Evolutionary conservation across 2,888 invertebrate genomes (phyloP).

Genomic region (Meteorus cinctellus): DNA sequence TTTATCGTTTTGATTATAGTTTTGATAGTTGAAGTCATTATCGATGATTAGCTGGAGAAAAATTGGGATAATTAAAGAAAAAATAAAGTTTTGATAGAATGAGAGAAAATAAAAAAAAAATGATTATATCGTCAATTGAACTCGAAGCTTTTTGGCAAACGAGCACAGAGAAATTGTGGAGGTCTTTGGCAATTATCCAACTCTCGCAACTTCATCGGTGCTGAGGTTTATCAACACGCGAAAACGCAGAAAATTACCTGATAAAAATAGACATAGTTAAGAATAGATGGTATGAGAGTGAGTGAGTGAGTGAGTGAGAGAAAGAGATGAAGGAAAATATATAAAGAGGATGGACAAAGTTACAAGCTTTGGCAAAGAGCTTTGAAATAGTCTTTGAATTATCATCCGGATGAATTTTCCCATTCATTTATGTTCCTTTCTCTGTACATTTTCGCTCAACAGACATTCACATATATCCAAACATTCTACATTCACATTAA

Average conservation of each 20-base stretch:
- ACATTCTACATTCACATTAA: not conserved
- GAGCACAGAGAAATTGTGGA: not conserved
- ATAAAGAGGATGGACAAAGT: conserved; percentile 37
- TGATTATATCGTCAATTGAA: not conserved
- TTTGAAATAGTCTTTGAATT: conserved; percentile 10
- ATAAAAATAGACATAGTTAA: conserved; percentile 31
- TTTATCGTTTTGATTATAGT: not conserved
- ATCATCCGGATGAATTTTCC: conserved; percentile 15
- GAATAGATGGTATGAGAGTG: conserved; percentile 29
- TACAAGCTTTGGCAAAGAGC: conserved; percentile 55
- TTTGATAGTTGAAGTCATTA: not conserved
- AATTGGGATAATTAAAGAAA: not conserved
- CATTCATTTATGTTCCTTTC: conserved; percentile 12
- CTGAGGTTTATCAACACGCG: conserved; percentile 34
- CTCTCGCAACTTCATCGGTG: conserved; percentile 13
- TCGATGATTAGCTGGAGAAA: no score
- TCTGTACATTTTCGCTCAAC: not conserved
- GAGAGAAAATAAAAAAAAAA: not conserved
- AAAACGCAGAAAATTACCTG: conserved; percentile 32
- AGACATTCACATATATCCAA: not conserved
- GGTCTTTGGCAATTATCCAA: conserved; percentile 19
- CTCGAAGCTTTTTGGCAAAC: conserved; percentile 18
- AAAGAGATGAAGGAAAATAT: not conserved
- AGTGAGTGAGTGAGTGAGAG: conserved; percentile 18
- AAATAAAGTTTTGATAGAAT: not conserved